These are phyloP conservation scores for Machimus atricapillus DNA, from an alignment of 2,888 invertebrate species.

Conservation along the genomic window DNA sequence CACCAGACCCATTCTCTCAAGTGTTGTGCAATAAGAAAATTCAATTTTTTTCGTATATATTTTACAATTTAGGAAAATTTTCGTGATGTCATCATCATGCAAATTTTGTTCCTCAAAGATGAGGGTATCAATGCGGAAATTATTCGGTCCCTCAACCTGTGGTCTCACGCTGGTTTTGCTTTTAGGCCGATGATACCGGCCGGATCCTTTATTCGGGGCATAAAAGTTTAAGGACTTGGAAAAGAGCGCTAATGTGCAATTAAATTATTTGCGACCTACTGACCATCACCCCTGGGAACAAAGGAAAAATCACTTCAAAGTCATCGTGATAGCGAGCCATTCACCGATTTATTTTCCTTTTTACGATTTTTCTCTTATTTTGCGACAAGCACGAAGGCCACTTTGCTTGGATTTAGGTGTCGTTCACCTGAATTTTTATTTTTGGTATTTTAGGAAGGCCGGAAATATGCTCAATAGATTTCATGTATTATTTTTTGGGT, in stretches of 20 bases:
- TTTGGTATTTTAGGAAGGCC: background rate
- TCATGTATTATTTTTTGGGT: background rate
- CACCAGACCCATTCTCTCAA: background rate
- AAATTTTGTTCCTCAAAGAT: background rate
- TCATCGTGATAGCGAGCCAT: background rate
- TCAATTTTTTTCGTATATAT: background rate
- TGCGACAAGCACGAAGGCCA: background rate
- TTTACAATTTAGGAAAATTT: background rate
- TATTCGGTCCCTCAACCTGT: background rate
- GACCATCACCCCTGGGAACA: background rate
- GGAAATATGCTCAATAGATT: too few relatives aligned
- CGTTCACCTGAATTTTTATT: background rate
- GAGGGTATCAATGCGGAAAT: background rate
- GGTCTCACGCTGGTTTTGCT: background rate
- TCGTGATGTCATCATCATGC: background rate
- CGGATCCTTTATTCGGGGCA: background rate
- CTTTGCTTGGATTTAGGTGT: background rate
- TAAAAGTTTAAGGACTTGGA: background rate
- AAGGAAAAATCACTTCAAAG: background rate
- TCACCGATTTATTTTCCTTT: background rate
- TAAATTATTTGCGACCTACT: background rate
- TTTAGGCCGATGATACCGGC: background rate
- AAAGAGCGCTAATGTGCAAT: background rate
- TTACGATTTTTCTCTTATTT: background rate
- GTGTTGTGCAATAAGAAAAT: background rate